Evolutionary conservation across 2,888 invertebrate genomes (phyloP).

Genomic region (Clanis bilineata): DNA sequence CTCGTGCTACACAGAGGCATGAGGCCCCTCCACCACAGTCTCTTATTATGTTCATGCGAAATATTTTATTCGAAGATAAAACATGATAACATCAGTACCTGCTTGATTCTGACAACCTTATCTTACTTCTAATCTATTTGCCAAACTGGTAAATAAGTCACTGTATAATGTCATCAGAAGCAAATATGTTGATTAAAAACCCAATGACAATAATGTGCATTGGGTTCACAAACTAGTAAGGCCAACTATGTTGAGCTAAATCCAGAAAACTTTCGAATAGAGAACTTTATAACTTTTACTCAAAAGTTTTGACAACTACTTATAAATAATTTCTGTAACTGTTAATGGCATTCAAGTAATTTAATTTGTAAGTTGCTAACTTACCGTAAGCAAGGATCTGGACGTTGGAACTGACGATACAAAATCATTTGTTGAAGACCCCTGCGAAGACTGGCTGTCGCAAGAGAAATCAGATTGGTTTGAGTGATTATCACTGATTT

Average conservation of each 20-base stretch:
- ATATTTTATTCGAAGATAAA: background rate
- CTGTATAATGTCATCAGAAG: background rate
- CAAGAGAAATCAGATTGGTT: slow-evolving; percentile 84
- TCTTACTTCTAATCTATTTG: slow-evolving; percentile 6
- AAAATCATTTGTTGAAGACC: slow-evolving; percentile 78
- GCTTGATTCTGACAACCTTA: slow-evolving; percentile 9
- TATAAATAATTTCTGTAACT: background rate
- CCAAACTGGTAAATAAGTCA: background rate
- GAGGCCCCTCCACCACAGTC: too few species aligned
- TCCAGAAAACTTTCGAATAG: background rate
- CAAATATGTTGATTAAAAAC: background rate
- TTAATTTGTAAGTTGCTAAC: slow-evolving; percentile 35
- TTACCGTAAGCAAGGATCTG: slow-evolving; percentile 66
- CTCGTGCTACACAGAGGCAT: too few species aligned
- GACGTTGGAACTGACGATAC: slow-evolving; percentile 60
- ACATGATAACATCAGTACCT: background rate
- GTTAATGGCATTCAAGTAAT: background rate
- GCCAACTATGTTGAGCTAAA: background rate
- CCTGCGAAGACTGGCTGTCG: slow-evolving; percentile 83
- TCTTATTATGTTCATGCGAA: background rate
- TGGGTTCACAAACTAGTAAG: too few species aligned
- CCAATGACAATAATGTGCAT: background rate
- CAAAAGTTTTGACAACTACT: background rate
- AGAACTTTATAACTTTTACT: background rate
- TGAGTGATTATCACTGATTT: slow-evolving; percentile 82